phyloP scores from a whole-genome alignment of 2,113 vertebrate species.

The Phocoena phocoena region DNA sequence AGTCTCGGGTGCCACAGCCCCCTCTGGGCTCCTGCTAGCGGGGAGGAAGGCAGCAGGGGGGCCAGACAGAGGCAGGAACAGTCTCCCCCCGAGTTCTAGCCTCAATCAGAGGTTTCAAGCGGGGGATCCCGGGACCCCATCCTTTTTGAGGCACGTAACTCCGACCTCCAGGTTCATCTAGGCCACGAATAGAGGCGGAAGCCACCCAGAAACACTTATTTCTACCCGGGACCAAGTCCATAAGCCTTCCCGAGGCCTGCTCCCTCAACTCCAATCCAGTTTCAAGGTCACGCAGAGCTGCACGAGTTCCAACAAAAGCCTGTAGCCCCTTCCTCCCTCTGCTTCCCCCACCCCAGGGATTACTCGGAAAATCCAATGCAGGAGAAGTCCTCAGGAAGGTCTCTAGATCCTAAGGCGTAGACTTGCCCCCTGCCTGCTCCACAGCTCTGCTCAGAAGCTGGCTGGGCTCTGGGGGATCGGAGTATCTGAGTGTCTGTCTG shows the following conservation, averaged over 20 bases:
- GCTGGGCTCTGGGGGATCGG: neutral
- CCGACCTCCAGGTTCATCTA: neutral
- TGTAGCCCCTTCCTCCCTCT: too few relatives aligned
- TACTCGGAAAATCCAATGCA: fast-evolving
- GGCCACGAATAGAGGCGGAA: neutral
- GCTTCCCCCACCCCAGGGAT: neutral
- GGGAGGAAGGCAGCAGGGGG: neutral
- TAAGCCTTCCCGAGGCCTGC: neutral
- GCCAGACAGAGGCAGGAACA: neutral
- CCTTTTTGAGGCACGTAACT: neutral
- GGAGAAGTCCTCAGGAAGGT: neutral
- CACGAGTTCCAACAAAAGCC: neutral
- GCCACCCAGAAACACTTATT: neutral
- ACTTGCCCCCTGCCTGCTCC: neutral
- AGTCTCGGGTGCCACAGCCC: neutral
- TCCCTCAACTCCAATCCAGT: fast-evolving
- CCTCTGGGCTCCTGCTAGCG: neutral
- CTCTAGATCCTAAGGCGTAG: neutral
- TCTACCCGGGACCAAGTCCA: neutral
- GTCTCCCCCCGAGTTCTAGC: neutral
- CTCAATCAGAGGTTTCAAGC: neutral
- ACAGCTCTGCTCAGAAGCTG: neutral
- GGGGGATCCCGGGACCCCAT: neutral
- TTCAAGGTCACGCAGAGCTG: too few relatives aligned
- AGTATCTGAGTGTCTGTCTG: neutral